Conservation (phyloP, 2,113 vertebrate species). For the Tachuris rubrigastra region DNA sequence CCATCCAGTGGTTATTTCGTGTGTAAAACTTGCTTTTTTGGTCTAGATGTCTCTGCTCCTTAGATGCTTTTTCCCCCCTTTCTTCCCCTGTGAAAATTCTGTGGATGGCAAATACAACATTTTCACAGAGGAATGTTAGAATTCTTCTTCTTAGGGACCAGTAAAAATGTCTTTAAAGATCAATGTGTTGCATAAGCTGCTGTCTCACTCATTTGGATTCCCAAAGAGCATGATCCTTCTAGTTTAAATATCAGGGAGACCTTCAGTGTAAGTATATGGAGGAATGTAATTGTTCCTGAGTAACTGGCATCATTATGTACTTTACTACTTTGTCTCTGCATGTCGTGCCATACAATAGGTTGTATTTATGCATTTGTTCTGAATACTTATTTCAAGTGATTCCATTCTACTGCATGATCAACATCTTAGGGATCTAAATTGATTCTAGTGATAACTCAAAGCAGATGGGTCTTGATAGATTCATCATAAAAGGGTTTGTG, state of each 20-base stretch:
- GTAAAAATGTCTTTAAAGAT: neutral
- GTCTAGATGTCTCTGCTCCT: neutral
- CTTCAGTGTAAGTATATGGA: neutral
- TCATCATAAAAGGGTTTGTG: neutral
- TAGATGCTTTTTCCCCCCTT: rapidly evolving
- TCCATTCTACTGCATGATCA: neutral
- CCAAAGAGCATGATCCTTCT: neutral
- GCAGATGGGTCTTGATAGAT: neutral
- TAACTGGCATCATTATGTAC: neutral
- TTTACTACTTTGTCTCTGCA: neutral
- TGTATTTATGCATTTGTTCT: neutral
- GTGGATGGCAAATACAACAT: neutral
- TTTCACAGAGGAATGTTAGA: neutral
- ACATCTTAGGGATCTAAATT: neutral
- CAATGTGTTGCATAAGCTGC: neutral
- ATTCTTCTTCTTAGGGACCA: neutral
- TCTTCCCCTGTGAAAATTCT: neutral
- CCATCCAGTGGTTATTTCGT: conserved; percentile 73
- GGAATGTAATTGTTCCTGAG: neutral
- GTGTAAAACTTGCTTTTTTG: neutral
- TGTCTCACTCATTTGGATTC: neutral
- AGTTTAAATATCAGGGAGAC: neutral
- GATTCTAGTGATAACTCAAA: neutral
- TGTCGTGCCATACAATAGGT: neutral
- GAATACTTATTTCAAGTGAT: neutral